Conservation (phyloP, 2,113 vertebrate genomes). For the Phaethornis superciliosus region DNA sequence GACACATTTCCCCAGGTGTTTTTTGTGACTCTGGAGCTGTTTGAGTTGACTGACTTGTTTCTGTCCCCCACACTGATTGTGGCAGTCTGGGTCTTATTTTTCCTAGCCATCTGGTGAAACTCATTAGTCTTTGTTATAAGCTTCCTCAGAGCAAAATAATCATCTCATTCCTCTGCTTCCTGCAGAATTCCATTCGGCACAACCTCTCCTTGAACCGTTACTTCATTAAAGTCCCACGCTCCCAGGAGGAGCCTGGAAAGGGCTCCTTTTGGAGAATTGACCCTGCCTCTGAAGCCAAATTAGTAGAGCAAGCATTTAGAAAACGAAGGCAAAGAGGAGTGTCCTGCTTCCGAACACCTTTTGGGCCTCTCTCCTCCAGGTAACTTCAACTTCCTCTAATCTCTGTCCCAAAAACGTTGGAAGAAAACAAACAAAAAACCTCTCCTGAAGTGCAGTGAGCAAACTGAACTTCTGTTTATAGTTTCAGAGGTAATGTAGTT, state of each 20-base stretch:
- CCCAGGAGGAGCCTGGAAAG: conserved; percentile 97
- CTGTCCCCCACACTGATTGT: not conserved
- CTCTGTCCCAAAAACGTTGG: not conserved
- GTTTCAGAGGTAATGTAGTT: not conserved
- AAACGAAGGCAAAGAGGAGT: conserved; percentile 95
- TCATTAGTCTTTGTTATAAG: not conserved
- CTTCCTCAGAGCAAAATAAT: not conserved
- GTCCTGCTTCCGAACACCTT: conserved; percentile 96
- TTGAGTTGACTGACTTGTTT: not conserved
- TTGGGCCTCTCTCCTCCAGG: conserved; percentile 97
- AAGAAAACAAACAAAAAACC: not conserved
- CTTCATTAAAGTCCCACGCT: conserved; percentile 98
- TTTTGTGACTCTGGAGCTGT: not conserved
- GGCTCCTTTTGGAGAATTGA: conserved; percentile 98
- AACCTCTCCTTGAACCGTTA: conserved; percentile 99
- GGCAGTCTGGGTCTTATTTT: not conserved
- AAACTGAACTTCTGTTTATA: not conserved
- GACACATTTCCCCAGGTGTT: not conserved
- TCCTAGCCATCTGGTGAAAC: not conserved
- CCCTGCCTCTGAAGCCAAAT: conserved; percentile 92
- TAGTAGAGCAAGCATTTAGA: conserved; percentile 97
- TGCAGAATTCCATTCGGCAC: conserved; percentile 98
- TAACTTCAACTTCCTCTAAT: conserved; percentile 50
- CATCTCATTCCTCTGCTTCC: conserved; percentile 13
- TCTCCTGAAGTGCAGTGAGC: not conserved